Percentiles rank a stretch among this genome's conserved stretches.
Conservation (phyloP, 1,140 invertebrate species). For the Panonychus citri region DNA sequence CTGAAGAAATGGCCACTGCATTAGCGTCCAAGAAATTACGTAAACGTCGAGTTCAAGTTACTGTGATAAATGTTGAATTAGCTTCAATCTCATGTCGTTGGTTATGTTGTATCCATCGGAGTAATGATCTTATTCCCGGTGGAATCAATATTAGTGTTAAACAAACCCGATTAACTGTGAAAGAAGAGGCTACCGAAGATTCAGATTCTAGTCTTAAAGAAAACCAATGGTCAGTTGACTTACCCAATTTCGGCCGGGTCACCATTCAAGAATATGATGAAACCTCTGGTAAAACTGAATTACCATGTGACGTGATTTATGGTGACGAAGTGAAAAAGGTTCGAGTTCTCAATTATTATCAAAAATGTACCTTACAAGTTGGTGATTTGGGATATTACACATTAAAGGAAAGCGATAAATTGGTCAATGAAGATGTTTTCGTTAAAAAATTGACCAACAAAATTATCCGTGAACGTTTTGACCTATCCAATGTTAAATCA, state of each 20-base stretch:
- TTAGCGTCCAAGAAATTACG: conserved; percentile 30
- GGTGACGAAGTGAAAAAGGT: conserved; percentile 7
- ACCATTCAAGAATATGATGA: no score
- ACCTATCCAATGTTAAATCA: no score
- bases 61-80: conserved; percentile 35
- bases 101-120: conserved; percentile 41
- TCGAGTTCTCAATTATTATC: background rate
- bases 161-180: background rate
- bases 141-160: background rate
- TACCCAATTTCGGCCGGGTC: no score
- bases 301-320: background rate
- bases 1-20: conserved; percentile 39
- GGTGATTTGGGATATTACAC: conserved; percentile 51
- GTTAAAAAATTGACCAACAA: no score
- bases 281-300: no score
- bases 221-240: no score
- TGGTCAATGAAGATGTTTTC: conserved; percentile 29
- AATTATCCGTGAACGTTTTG: no score
- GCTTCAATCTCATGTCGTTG: conserved; percentile 45
- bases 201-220: background rate
- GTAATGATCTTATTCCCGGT: background rate
- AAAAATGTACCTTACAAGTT: conserved; percentile 44
- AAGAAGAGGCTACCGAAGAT: background rate
- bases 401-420: conserved; percentile 34
- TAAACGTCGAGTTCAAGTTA: conserved; percentile 28